Evolutionary conservation across 2,113 vertebrate genomes (phyloP), one percentile per base, ranked within the genome.

Genomic region (Bubo blakistoni): DNA sequence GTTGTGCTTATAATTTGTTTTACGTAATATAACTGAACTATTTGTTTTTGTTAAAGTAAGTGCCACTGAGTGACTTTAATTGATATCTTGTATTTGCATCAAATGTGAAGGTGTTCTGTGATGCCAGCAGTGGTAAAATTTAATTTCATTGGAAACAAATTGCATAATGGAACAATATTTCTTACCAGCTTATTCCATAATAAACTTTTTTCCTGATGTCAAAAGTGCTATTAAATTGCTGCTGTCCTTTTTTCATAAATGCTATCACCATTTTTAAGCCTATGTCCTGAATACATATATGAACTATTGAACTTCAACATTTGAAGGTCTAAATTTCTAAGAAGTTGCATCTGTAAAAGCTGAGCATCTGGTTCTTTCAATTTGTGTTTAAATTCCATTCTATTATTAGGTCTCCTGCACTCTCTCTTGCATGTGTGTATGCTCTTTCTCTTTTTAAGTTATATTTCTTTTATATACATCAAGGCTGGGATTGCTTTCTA

Each of bases 31-130:
- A 81, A 79, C 47, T 46, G 54, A 62, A 51, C 67, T 79, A 52
- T n/a, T 62, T 87, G 42, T 21, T 82, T 69, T 94, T 93, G 70
- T 97, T 63, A 82, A 66, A 81, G 79, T 59, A 88, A 69, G 72
- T 95, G 93, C 95, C 92, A 95, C 84, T 80, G 40, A 91, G 52
- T 94, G 87, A 94, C 38, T 88, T 97, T 95, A 92, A 90, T 82
- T 96, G 67, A 81, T 96, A 59, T 96, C 44, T 97, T 69, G 62
- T 96, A 57, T 96, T 97, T 97, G 70, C 90, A 72, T 97, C 95
- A 97, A 59, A 96, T 92, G 86, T 95, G 74, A 97, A 95, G 88
- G 93, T 54, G 34, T 92, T 87, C 46, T 94, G 77, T 96, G 94
- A 80, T 86, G 65, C 91, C 81, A 92, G 38, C 62, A 94, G 67